Evolutionary conservation across 2,888 invertebrate genomes (phyloP), one percentile per base, ranked within the genome.

Genomic region (Drosophila koepferae): DNA sequence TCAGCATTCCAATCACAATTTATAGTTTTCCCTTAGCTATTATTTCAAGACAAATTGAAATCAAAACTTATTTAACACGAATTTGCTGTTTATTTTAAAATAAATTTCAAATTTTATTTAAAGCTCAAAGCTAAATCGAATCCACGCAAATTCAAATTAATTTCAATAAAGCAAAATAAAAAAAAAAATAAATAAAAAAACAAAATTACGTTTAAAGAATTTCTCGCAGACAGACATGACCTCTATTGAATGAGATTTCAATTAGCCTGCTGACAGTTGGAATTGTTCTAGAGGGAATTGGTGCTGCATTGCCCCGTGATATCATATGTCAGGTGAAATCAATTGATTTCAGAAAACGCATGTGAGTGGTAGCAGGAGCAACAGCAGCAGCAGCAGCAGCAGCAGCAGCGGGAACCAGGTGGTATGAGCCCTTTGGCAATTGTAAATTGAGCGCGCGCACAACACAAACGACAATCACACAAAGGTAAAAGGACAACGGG

Each of bases 401-500:
- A 62, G 23, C 23, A 31, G 28, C 44, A 44, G 10, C 31, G 46
- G 38, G 40, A 28, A 18, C 6, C 16, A 28, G 23, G 41, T 40
- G 64, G 38, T 9, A 10, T 12, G 59, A n/a, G 44, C 43, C 63
- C 61, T 66, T 54, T 67, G 66, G 67, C 53, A 64, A 71, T 82
- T 82, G 74, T 82, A 71, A 81, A 75, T 78, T 60, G 75, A 72
- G 55, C 31, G 16, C 53, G 36, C 18, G 49, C 16, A 60, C 34
- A 58, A 36, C 7, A 43, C 36, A 38, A 28, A 58, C 64, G 49
- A 55, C 58, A 64, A 49, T 49, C 31, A 31, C 41, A 68, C 41
- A 68, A 68, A 51, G 41, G 28, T 51, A 31, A 14, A 36, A 34
- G 36, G 54, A 66, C 80, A 76, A 69, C 74, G 76, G 67, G 58